Evolutionary conservation across 2,888 invertebrate species (phyloP).

Genomic region (Diaperis boleti): DNA sequence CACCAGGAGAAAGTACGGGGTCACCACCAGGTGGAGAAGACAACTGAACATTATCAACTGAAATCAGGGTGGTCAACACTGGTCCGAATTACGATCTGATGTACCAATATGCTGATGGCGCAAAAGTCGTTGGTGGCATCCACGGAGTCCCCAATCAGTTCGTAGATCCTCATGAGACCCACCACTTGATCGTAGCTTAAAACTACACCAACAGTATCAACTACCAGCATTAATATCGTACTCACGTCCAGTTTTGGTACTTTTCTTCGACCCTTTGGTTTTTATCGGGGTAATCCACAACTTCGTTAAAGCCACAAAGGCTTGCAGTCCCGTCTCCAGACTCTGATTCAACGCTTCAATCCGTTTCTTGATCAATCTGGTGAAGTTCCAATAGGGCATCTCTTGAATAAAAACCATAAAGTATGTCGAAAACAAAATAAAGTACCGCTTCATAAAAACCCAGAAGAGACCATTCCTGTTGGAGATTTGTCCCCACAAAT

Average conservation of each 20-base stretch:
- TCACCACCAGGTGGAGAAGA: conserved; percentile 70
- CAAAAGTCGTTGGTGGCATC: conserved; percentile 6
- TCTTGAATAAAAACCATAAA: conserved; percentile 26
- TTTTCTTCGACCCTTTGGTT: neutral
- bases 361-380: conserved; percentile 11
- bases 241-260: neutral
- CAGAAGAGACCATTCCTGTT: neutral
- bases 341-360: neutral
- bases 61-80: conserved; percentile 1
- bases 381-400: conserved; percentile 27
- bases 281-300: conserved; percentile 24
- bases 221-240: neutral
- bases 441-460: conserved; percentile 18
- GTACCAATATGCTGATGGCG: neutral
- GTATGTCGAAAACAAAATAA: conserved; percentile 24
- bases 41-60: conserved; percentile 67
- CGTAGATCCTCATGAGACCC: neutral
- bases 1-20: conserved; percentile 69
- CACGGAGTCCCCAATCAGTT: neutral
- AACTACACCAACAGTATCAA: neutral
- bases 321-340: neutral
- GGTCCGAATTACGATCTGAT: neutral
- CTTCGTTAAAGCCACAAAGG: neutral
- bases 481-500: conserved; percentile 8
- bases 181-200: neutral